Evolutionary conservation across 2,888 invertebrate species (phyloP).

Genomic region (Gasteruption jaculator): DNA sequence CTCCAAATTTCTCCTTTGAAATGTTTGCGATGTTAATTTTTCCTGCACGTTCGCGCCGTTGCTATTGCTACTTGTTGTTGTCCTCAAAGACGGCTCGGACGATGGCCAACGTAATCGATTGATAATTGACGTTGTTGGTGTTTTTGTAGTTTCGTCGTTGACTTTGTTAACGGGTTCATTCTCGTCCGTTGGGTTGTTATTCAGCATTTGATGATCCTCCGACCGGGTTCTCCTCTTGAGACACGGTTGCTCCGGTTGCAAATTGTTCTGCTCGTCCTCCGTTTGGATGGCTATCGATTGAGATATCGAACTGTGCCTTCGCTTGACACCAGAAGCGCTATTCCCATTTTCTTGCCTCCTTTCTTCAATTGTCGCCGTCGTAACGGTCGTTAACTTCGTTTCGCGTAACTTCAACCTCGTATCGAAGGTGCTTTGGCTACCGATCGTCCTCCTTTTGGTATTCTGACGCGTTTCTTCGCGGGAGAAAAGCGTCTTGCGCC

Average conservation of each 20-base stretch:
- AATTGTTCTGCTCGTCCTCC: slow-evolving; percentile 18
- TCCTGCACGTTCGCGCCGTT: slow-evolving; percentile 28
- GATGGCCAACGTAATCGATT: slow-evolving; percentile 33
- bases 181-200: slow-evolving; percentile 50
- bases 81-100: slow-evolving; percentile 22
- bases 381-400: slow-evolving; percentile 20
- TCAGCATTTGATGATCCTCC: slow-evolving; percentile 38
- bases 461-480: slow-evolving; percentile 14
- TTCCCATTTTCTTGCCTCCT: slow-evolving; percentile 17
- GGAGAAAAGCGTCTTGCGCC: slow-evolving; percentile 20
- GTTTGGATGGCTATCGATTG: slow-evolving; percentile 20
- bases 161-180: slow-evolving; percentile 48
- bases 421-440: too few species aligned
- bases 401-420: slow-evolving; percentile 22
- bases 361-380: slow-evolving; percentile 15
- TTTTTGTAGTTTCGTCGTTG: slow-evolving; percentile 24
- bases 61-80: slow-evolving; percentile 17
- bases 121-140: slow-evolving; percentile 13
- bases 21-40: slow-evolving; percentile 38
- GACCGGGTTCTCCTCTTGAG: slow-evolving; percentile 43
- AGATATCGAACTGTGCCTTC: slow-evolving; percentile 37
- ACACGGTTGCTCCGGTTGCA: slow-evolving; percentile 28
- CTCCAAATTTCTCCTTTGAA: slow-evolving; percentile 44
- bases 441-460: slow-evolving; percentile 16
- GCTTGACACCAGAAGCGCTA: slow-evolving; percentile 23